Evolutionary conservation across 2,888 invertebrate species (phyloP).

Genomic region (Sipha maydis): DNA sequence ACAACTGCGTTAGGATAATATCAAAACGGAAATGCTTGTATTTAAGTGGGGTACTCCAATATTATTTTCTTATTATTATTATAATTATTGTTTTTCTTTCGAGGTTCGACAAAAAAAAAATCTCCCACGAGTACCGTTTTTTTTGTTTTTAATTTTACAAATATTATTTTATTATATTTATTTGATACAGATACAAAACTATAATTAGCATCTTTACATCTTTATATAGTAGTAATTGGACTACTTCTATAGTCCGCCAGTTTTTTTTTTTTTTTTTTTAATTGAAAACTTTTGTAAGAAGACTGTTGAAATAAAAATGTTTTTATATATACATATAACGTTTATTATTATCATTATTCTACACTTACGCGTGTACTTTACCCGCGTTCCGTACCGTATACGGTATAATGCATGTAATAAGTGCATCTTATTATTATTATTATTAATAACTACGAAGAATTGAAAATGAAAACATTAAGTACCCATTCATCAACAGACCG

Average conservation of each 20-base stretch:
- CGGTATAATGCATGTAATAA: not conserved
- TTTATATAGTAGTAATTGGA: constrained; percentile 29
- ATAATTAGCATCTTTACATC: constrained; percentile 32
- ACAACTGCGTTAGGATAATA: constrained; percentile 1
- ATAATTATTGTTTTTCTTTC: constrained; percentile 33
- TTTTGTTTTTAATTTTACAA: not conserved
- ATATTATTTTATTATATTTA: constrained; percentile 32
- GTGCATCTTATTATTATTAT: no score
- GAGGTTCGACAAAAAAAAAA: constrained; percentile 20
- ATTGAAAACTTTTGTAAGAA: constrained; percentile 55
- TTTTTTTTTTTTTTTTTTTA: constrained; percentile 55
- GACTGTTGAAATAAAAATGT: constrained; percentile 61
- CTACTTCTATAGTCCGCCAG: constrained; percentile 27
- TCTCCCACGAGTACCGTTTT: not conserved
- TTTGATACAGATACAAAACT: constrained; percentile 28
- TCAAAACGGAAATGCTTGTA: constrained; percentile 12
- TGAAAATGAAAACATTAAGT: constrained; percentile 8
- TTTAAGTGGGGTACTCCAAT: not conserved
- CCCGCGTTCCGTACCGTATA: not conserved
- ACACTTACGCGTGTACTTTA: not conserved
- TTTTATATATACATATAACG: constrained; percentile 7
- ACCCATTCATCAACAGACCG: constrained; percentile 3
- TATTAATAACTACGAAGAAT: not conserved
- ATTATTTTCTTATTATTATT: constrained; percentile 21
- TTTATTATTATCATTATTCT: constrained; percentile 2